Base-by-base conservation (phyloP, 2,113 vertebrate species). In the Plectropomus leopardus region DNA sequence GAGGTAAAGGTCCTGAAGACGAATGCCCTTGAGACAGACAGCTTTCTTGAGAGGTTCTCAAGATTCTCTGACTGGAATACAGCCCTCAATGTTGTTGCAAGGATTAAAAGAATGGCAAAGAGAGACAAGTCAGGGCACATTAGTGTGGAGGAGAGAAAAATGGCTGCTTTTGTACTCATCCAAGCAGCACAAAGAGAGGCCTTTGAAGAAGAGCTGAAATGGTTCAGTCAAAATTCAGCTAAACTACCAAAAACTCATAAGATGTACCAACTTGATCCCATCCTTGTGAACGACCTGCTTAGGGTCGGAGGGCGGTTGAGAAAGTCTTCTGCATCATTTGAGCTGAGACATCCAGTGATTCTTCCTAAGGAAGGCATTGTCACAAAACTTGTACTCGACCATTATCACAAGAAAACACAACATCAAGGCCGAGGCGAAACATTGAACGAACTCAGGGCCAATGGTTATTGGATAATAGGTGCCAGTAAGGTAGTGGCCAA, bases 361-460 rank as follows among this genome's bases (percentile, higher is more conserved):
- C 32, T 69, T 24, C 32, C 48, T 10, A 54, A 54, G 17, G 47
- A 69, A 53, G 66, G 66, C 48, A 40, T 69, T 54, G 66, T 69
- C 7, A 69, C 48, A 23, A 32, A 53, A 23, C n/a, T 69, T 4
- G 54, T 69, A 23, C 66, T 36, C 11, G 36, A 36, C 36, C 36
- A 36, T 10, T 36, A 9, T 8, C 34, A 36, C 34, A 36, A 8
- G 34, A 36, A 36, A 36, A 36, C 9, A 10, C 36, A 36, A 36
- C 36, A 36, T 10, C 36, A 36, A 36, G 36, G 36, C 9, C 10
- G 10, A 36, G 36, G 36, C 36, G 8, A 36, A 36, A 36, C 36
- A 36, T 10, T 36, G 36, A 36, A 36, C 1, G 2, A 36, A 36
- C 36, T 36, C 7, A 36, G 9, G 7, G 36, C 36, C 36, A 7